A percentile compares a stretch with the other conserved stretches of the same genome.
Conservation (phyloP, 2,888 invertebrate genomes). For the Conops quadrifasciatus region DNA sequence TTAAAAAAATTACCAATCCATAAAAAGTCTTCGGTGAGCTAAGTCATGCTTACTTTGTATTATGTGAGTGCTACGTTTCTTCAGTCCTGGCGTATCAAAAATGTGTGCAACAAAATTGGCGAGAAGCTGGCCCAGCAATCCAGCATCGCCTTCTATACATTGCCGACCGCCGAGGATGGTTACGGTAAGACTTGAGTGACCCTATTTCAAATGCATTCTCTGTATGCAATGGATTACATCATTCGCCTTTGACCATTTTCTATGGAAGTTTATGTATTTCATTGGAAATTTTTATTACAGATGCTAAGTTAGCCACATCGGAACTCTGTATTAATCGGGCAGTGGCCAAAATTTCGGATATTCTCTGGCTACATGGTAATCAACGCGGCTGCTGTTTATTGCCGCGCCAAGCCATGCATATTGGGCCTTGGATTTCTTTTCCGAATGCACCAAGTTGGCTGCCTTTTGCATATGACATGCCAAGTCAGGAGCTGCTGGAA, state of each 20-base stretch:
- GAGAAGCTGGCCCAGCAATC: conserved; percentile 70
- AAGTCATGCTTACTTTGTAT: conserved; percentile 75
- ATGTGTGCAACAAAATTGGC: conserved; percentile 74
- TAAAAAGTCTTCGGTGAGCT: not conserved
- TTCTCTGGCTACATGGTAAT: conserved; percentile 61
- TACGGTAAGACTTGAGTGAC: conserved; percentile 52
- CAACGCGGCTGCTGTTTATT: conserved; percentile 63
- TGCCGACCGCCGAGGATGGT: conserved; percentile 63
- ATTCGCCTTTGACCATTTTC: not conserved
- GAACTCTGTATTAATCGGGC: conserved; percentile 62
- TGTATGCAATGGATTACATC: conserved; percentile 8
- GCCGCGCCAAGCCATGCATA: conserved; percentile 65
- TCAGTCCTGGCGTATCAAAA: conserved; percentile 80
- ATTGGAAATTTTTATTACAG: conserved; percentile 45
- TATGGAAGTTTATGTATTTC: not conserved
- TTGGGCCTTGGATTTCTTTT: conserved; percentile 68
- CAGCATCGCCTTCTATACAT: conserved; percentile 71
- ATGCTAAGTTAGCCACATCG: conserved; percentile 59
- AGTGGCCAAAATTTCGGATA: conserved; percentile 62
- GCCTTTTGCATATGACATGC: conserved; percentile 57
- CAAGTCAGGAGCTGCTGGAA: conserved; percentile 42
- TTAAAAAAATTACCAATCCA: too few species aligned
- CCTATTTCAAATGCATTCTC: not conserved
- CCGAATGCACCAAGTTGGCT: conserved; percentile 64
- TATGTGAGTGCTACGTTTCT: conserved; percentile 85